Percentiles rank a stretch among this genome's conserved stretches.
Evolutionary conservation across 2,797 vertebrate species (phyloP).

Genomic region (Crax fasciolata): DNA sequence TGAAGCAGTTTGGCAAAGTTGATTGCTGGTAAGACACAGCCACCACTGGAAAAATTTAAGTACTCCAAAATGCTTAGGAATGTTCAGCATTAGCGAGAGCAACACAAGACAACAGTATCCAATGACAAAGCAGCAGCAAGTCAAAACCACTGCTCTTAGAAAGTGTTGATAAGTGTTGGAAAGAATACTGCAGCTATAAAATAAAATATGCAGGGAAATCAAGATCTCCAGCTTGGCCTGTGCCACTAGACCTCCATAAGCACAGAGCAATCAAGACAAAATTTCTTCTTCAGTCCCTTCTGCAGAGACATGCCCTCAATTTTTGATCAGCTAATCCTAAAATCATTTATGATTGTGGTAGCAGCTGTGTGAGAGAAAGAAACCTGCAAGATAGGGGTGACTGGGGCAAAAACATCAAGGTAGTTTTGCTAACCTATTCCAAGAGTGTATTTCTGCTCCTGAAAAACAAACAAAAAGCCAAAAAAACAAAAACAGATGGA

Average conservation of each 20-base stretch:
- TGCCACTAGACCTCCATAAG: background rate
- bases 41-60: background rate
- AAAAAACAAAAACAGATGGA: background rate
- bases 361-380: background rate
- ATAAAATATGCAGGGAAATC: background rate
- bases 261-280: slow-evolving; percentile 12
- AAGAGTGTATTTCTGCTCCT: background rate
- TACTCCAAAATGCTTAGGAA: background rate
- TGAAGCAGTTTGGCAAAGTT: background rate
- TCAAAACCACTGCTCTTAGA: background rate
- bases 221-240: background rate
- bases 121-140: background rate
- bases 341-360: background rate
- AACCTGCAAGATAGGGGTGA: background rate
- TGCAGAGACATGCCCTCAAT: slow-evolving; percentile 10
- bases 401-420: background rate
- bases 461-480: background rate
- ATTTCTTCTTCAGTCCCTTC: slow-evolving; percentile 6
- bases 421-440: background rate
- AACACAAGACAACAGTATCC: background rate
- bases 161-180: background rate
- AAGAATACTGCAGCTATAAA: background rate
- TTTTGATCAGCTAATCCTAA: background rate
- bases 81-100: background rate
- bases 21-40: background rate